Evolutionary conservation across 1,140 invertebrate genomes (phyloP), one percentile per base, ranked within the genome.

Genomic region (Ceratina australensis): DNA sequence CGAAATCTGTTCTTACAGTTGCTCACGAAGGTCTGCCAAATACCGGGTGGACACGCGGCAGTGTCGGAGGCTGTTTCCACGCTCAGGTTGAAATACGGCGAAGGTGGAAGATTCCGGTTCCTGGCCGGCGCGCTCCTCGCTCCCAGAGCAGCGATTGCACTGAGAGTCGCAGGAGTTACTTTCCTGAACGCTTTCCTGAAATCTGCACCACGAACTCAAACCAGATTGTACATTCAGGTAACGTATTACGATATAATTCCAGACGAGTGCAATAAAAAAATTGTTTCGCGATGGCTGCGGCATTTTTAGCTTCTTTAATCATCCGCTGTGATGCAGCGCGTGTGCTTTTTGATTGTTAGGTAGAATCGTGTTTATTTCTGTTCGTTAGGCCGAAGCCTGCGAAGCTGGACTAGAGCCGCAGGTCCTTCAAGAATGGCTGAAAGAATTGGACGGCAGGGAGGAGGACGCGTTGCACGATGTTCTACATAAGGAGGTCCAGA

Each of bases 21-120:
- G 52, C 91, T 97, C 22, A 95, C 96, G 63, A 95, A 95, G 87
- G 94, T 95, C 28, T 97, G 96, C 90, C 94, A 95, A 87, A 94
- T 95, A 52, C 93, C 95, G 3, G 93, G 93, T 1, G 97, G 97
- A 8, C 96, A 97, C 90, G 94, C 94, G 0, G 95, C 96, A 74
- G 96, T 98, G 15, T 96, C 97, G 0, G 98, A 99, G 90, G 97
- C 98, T 0, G 94, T 98, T 72, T 97, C 97, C 0, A 98, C 97
- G 0, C 92, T 98, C 56, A 94, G 98, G 18, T 92, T 99, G 0
- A 93, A 97, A 49, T 97, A 97, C 87, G 97, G 97, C 24, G 98
- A 99, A 89, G 97, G 97, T 0, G 97, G 98, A 4, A 93, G 98
- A 83, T 98, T 98, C 91, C 94, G 97, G 69, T 96, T 98, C 87